Conservation (phyloP, 2,888 invertebrate species). For the Drosophila koepferae region DNA sequence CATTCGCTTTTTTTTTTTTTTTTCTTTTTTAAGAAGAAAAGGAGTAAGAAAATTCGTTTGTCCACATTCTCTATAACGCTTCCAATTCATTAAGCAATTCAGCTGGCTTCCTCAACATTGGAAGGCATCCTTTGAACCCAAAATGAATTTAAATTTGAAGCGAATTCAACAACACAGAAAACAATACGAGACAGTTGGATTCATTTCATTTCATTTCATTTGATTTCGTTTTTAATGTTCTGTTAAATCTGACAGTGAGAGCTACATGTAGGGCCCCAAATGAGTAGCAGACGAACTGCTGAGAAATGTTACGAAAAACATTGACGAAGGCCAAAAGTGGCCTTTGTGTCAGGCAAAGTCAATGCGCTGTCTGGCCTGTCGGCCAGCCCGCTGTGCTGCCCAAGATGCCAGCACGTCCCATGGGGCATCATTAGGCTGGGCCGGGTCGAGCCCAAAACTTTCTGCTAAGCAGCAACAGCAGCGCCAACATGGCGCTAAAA, state of each 20-base stretch:
- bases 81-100: constrained; percentile 69
- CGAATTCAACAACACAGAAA: constrained; percentile 46
- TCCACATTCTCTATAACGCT: constrained; percentile 54
- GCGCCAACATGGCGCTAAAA: constrained; percentile 62
- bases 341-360: constrained; percentile 51
- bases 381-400: constrained; percentile 42
- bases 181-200: constrained; percentile 54
- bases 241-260: constrained; percentile 35
- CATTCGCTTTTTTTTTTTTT: background rate
- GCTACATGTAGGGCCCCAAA: constrained; percentile 14
- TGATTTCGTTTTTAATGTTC: constrained; percentile 47
- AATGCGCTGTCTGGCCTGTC: constrained; percentile 32
- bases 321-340: constrained; percentile 67
- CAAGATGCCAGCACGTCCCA: constrained; percentile 61
- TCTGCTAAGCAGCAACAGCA: constrained; percentile 20
- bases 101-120: constrained; percentile 37
- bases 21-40: background rate
- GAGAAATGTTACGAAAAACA: constrained; percentile 30
- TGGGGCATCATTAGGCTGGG: constrained; percentile 69
- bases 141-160: constrained; percentile 60
- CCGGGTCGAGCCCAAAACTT: constrained; percentile 32
- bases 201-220: constrained; percentile 35
- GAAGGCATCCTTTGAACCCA: constrained; percentile 52
- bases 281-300: constrained; percentile 27
- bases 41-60: constrained; percentile 36